Conservation (phyloP, 1,140 invertebrate genomes). For the Tetraneura akinire region DNA sequence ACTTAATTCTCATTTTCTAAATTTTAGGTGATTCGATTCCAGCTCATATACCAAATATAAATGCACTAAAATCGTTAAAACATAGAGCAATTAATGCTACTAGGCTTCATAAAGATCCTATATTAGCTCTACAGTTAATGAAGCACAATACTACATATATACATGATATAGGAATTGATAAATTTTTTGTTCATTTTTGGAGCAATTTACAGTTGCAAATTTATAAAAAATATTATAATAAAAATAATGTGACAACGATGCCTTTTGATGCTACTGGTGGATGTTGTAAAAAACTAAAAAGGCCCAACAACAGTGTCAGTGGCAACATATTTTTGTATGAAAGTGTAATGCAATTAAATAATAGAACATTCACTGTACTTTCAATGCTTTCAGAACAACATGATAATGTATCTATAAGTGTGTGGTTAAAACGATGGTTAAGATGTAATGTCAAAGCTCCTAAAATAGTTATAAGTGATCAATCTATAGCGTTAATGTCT, state of each 20-base stretch:
- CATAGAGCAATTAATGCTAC: neutral
- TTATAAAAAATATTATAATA: neutral
- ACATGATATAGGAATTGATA: conserved; percentile 1
- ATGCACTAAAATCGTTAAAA: conserved; percentile 5
- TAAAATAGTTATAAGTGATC: conserved; percentile 12
- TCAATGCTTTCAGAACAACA: conserved; percentile 5
- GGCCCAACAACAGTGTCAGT: neutral
- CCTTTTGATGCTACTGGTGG: neutral
- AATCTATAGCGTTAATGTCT: neutral
- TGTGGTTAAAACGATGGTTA: conserved; percentile 3
- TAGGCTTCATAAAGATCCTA: neutral
- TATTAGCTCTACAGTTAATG: conserved; percentile 6
- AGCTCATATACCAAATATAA: conserved; percentile 1
- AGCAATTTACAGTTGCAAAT: conserved; percentile 8
- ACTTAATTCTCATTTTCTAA: too few species aligned
- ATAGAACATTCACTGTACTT: conserved; percentile 2
- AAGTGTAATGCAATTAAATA: conserved; percentile 7
- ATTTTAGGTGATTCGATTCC: conserved; percentile 5
- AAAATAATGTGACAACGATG: neutral
- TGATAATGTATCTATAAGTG: conserved; percentile 13
- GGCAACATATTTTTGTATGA: neutral
- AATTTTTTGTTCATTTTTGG: conserved; percentile 3
- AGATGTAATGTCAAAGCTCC: conserved; percentile 3
- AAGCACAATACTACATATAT: neutral
- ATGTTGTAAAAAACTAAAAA: conserved; percentile 18